These are phyloP conservation scores for Mythimna impura DNA, from an alignment of 2,888 invertebrate species.

Conservation along the genomic window DNA sequence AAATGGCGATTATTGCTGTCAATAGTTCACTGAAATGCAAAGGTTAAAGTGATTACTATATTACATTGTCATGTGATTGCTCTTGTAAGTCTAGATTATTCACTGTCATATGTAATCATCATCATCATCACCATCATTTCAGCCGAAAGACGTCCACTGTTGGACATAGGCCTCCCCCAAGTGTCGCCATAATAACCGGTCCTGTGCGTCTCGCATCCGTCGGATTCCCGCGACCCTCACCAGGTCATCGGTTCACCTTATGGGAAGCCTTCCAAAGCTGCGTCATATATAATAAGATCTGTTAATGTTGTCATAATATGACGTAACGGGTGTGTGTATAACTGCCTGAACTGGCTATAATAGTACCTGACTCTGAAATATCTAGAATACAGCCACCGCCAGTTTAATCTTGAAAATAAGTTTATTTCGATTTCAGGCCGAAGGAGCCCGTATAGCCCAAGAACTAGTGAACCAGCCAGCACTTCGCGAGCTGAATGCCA, in stretches of 20 bases:
- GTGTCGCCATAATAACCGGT: too few relatives aligned
- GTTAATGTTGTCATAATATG: not conserved
- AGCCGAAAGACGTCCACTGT: too few relatives aligned
- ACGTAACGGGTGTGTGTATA: too few relatives aligned
- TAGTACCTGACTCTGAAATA: too few relatives aligned
- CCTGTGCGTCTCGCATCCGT: too few relatives aligned
- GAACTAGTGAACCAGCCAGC: conserved; percentile 90
- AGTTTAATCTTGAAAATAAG: not conserved
- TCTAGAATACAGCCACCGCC: not conserved
- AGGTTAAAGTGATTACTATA: conserved; percentile 35
- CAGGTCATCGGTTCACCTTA: too few relatives aligned
- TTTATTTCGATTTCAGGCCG: conserved; percentile 87
- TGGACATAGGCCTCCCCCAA: too few relatives aligned
- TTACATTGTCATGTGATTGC: conserved; percentile 13
- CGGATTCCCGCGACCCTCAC: too few relatives aligned
- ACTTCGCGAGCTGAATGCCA: conserved; percentile 91
- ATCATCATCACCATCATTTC: too few relatives aligned
- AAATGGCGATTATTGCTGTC: conserved; percentile 18
- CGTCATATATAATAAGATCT: not conserved
- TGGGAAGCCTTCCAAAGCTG: too few relatives aligned
- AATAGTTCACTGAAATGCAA: conserved; percentile 29
- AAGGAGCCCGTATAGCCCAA: conserved; percentile 93
- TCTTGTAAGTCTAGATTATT: not conserved
- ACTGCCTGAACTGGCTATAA: too few relatives aligned
- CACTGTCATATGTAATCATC: too few relatives aligned